Conservation (phyloP, 2,113 vertebrate species). For the Eira barbara region DNA sequence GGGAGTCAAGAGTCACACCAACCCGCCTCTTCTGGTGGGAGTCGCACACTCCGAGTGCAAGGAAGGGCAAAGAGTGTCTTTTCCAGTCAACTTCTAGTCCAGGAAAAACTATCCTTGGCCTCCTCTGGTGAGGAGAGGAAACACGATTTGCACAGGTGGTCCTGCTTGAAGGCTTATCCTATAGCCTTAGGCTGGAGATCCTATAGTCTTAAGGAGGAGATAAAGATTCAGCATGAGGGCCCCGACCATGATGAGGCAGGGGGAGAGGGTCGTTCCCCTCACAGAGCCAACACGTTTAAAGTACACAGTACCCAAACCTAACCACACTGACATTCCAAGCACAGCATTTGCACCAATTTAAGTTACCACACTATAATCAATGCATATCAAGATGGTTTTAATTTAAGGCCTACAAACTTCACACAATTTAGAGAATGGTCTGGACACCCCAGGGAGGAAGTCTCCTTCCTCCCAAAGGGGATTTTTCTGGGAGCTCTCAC, state of each 20-base stretch:
- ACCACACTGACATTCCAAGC: not conserved
- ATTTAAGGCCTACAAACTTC: not conserved
- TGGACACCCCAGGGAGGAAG: not conserved
- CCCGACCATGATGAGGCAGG: not conserved
- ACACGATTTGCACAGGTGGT: accelerated
- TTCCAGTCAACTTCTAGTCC: not conserved
- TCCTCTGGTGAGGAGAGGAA: not conserved
- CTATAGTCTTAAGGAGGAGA: not conserved
- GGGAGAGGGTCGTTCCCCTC: not conserved
- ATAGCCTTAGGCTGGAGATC: no score
- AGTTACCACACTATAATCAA: not conserved
- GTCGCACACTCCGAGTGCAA: not conserved
- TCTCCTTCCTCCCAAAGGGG: not conserved
- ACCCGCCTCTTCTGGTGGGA: not conserved
- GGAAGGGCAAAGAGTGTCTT: not conserved
- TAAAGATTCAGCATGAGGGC: not conserved
- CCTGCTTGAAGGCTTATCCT: not conserved
- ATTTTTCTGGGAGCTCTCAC: not conserved
- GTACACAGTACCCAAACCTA: not conserved
- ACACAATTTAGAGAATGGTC: not conserved
- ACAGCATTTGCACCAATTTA: not conserved
- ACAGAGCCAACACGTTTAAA: not conserved
- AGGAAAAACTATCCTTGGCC: not conserved
- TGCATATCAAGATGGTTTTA: not conserved
- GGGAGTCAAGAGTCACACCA: not conserved